Conservation (phyloP, 2,113 vertebrate species). For the Saguinus imperator region DNA sequence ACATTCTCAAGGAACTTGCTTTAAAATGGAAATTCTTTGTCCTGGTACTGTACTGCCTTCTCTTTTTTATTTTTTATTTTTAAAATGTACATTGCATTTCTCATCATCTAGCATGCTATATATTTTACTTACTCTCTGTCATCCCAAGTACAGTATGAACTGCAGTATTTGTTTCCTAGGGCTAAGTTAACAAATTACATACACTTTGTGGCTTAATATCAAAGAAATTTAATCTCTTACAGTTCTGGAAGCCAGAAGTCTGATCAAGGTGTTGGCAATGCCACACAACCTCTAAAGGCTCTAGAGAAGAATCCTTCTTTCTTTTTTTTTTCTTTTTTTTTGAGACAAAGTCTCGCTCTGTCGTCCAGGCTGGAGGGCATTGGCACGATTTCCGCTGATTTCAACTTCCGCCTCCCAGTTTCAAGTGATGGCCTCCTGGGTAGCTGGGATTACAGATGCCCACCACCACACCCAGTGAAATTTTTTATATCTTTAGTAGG, state of each 20-base stretch:
- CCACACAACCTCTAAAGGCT: background rate
- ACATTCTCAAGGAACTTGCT: background rate
- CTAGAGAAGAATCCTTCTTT: background rate
- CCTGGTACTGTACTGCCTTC: background rate
- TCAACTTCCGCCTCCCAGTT: fast-evolving
- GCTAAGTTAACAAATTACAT: background rate
- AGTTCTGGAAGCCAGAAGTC: background rate
- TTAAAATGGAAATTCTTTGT: background rate
- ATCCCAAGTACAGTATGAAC: background rate
- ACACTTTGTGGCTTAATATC: background rate
- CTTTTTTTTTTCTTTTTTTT: no score
- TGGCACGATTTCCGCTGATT: no score
- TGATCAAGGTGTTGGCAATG: background rate
- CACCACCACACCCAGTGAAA: no score
- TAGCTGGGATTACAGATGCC: no score
- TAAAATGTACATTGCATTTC: background rate
- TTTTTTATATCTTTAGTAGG: no score
- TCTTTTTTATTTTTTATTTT: background rate
- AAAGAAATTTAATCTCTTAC: background rate
- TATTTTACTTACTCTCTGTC: background rate
- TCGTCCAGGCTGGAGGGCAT: no score
- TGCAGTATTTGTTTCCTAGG: background rate
- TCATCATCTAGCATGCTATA: background rate
- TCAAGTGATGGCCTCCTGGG: no score
- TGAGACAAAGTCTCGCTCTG: no score